Percentiles rank a stretch among this genome's conserved stretches.
Conservation (phyloP, 1,140 invertebrate species). For the Elysia chlorotica region DNA sequence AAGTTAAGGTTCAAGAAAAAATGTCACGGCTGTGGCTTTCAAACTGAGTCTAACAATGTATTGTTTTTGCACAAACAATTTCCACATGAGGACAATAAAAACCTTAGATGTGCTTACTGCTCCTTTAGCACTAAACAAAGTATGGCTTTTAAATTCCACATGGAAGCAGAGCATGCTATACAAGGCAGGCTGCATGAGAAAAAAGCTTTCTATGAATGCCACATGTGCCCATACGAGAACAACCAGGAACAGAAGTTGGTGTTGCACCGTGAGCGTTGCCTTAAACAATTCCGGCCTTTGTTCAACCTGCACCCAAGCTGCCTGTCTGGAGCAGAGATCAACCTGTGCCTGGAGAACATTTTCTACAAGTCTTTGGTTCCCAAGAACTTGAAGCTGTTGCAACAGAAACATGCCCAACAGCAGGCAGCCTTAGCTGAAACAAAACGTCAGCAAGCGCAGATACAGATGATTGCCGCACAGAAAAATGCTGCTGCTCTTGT, state of each 20-base stretch:
- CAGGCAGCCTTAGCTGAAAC: conserved; percentile 12
- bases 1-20: conserved; percentile 81
- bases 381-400: conserved; percentile 17
- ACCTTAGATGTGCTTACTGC: conserved; percentile 80
- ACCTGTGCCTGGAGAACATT: conserved; percentile 47
- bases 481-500: conserved; percentile 21
- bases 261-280: conserved; percentile 85
- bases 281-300: conserved; percentile 87
- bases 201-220: conserved; percentile 87
- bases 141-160: conserved; percentile 88
- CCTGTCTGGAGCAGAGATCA: conserved; percentile 41
- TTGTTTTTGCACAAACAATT: conserved; percentile 90
- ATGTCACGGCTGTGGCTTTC: conserved; percentile 86
- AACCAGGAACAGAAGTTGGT: conserved; percentile 92
- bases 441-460: conserved; percentile 13
- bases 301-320: conserved; percentile 76
- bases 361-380: conserved; percentile 43
- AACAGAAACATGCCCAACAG: conserved; percentile 16
- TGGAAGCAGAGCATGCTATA: conserved; percentile 86
- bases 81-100: conserved; percentile 82
- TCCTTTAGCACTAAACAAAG: conserved; percentile 81
- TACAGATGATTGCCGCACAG: conserved; percentile 18
- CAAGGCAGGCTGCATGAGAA: conserved; percentile 82
- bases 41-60: conserved; percentile 84
- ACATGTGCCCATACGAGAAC: conserved; percentile 92